These are phyloP conservation scores for Oncorhynchus tshawytscha DNA, from an alignment of 2,113 vertebrate genomes.

Conservation along the genomic window DNA sequence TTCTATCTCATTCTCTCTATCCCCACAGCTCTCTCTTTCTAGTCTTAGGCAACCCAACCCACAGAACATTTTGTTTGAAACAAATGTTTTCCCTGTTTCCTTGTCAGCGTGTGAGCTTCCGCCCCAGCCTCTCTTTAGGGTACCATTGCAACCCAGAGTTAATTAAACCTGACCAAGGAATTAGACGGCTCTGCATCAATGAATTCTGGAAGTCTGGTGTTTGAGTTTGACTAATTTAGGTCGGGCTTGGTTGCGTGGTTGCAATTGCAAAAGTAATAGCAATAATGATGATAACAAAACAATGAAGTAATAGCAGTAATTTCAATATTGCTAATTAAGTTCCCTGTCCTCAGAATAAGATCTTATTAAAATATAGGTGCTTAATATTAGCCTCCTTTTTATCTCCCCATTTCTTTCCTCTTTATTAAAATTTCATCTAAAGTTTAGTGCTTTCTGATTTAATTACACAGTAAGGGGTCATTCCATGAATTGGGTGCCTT, in stretches of 20 bases:
- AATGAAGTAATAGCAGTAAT: constrained; percentile 66
- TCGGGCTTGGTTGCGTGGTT: constrained; percentile 19
- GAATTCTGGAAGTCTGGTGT: constrained; percentile 18
- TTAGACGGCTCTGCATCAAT: constrained; percentile 4
- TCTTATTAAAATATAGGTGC: constrained; percentile 67
- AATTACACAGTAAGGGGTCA: constrained; percentile 56
- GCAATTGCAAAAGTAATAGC: constrained; percentile 49
- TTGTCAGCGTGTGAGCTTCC: constrained; percentile 6
- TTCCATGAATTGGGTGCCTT: too few relatives aligned
- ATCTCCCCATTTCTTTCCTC: constrained; percentile 37
- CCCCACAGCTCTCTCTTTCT: not conserved
- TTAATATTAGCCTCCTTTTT: constrained; percentile 56
- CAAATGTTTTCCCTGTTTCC: not conserved
- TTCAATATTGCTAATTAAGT: constrained; percentile 70
- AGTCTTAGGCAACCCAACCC: not conserved
- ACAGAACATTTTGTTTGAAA: not conserved
- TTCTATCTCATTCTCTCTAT: constrained; percentile 5
- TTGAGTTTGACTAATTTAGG: constrained; percentile 46
- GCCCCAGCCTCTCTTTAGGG: constrained; percentile 24
- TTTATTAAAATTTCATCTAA: constrained; percentile 71
- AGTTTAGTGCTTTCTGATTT: constrained; percentile 70
- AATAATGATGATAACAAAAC: constrained; percentile 58
- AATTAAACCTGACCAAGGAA: constrained; percentile 52
- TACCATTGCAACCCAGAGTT: constrained; percentile 34
- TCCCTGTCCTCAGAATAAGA: constrained; percentile 56